phyloP scores from a whole-genome alignment of 2,888 invertebrate species.

The Pristionchus fissidentatus region DNA sequence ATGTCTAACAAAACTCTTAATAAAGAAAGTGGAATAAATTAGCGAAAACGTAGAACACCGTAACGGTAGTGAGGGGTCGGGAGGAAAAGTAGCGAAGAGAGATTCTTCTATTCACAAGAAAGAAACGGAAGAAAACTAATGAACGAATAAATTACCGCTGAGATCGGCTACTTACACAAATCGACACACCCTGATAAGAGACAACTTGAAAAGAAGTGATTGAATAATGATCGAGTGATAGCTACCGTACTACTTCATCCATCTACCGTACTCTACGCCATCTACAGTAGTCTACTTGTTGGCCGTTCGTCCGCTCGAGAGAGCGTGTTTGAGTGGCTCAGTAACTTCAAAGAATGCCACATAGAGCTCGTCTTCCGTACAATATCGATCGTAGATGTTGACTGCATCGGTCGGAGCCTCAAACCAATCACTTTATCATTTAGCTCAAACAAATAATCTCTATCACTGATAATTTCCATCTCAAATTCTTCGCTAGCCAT shows the following conservation, averaged over 20 bases:
- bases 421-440: neutral
- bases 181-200: neutral
- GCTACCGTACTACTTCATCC: slow-evolving; percentile 29
- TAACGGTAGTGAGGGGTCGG: neutral
- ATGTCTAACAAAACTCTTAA: slow-evolving; percentile 15
- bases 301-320: neutral
- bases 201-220: slow-evolving; percentile 31
- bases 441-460: neutral
- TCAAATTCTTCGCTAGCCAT: neutral
- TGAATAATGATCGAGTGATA: neutral
- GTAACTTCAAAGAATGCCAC: slow-evolving; percentile 37
- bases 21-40: neutral
- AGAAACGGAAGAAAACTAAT: neutral
- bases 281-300: neutral
- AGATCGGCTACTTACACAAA: neutral
- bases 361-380: slow-evolving; percentile 41
- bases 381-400: slow-evolving; percentile 28
- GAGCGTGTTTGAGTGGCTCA: slow-evolving; percentile 28
- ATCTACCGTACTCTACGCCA: neutral
- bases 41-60: neutral
- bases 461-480: neutral
- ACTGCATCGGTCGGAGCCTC: neutral
- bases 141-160: neutral
- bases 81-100: neutral
- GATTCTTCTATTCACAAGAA: neutral